Conservation (phyloP, 1,140 invertebrate genomes). For the Octopus sinensis region DNA sequence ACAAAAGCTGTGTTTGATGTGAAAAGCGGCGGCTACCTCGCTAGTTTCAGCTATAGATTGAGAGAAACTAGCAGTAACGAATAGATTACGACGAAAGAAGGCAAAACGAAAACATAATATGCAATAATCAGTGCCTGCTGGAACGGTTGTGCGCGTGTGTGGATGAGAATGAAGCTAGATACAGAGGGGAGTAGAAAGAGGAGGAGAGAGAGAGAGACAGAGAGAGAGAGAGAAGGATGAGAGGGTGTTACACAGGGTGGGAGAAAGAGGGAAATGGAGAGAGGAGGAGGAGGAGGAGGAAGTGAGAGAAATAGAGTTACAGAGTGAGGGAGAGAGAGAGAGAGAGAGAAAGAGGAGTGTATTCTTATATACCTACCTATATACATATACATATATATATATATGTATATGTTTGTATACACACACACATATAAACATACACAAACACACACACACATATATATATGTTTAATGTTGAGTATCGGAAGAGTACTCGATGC, state of each 20-base stretch:
- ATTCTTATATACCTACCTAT: too few species aligned
- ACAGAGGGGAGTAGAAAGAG: background rate
- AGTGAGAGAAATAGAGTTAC: background rate
- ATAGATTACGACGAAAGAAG: background rate
- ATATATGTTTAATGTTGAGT: too few species aligned
- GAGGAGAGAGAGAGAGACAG: background rate
- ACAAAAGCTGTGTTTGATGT: too few species aligned
- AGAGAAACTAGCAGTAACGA: background rate
- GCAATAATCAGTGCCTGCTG: background rate
- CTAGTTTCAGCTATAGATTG: background rate
- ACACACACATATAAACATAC: too few species aligned
- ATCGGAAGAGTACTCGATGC: too few species aligned
- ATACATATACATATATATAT: too few species aligned
- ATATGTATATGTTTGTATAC: too few species aligned
- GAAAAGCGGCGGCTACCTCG: too few species aligned
- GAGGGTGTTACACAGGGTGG: background rate
- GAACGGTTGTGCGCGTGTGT: background rate
- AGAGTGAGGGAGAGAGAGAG: background rate
- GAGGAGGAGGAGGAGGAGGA: background rate
- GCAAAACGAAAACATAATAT: background rate
- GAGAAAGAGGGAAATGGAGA: background rate
- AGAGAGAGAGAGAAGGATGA: background rate
- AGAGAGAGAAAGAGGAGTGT: background rate
- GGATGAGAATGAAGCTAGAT: background rate
- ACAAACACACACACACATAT: too few species aligned